A percentile compares a stretch with the other conserved stretches of the same genome.
These are phyloP conservation scores for Macrosteles quadrilineatus DNA, from an alignment of 1,140 invertebrate species.

Conservation along the genomic window DNA sequence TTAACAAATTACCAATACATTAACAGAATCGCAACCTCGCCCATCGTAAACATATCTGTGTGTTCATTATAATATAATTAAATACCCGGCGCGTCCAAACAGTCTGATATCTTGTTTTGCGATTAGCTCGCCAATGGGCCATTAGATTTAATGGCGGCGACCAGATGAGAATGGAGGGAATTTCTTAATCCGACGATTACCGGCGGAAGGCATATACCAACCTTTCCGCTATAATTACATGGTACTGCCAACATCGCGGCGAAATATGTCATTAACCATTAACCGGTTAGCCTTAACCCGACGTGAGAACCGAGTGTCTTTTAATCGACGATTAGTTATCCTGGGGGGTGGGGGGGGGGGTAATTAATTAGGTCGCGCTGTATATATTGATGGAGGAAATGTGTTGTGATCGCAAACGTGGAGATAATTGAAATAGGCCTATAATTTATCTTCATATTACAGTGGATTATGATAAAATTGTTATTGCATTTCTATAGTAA, in stretches of 20 bases:
- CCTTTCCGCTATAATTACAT: neutral
- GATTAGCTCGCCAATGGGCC: conserved; percentile 19
- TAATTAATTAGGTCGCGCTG: too few relatives aligned
- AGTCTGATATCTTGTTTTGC: conserved; percentile 21
- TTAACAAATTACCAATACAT: too few relatives aligned
- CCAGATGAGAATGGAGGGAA: neutral
- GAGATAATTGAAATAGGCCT: too few relatives aligned
- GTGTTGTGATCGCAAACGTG: too few relatives aligned
- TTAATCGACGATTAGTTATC: neutral
- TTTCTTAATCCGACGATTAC: conserved; percentile 23
- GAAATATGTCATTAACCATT: conserved; percentile 21
- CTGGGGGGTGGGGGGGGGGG: neutral
- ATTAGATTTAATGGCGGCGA: conserved; percentile 17
- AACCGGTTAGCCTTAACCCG: conserved; percentile 21
- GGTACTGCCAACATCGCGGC: conserved; percentile 12
- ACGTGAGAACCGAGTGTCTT: conserved; percentile 15
- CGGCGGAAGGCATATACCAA: conserved; percentile 1
- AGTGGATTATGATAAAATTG: too few relatives aligned
- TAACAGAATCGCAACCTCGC: too few relatives aligned
- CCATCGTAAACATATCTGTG: too few relatives aligned
- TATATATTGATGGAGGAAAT: too few relatives aligned
- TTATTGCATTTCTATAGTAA: too few relatives aligned
- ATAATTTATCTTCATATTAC: too few relatives aligned
- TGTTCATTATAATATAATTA: too few relatives aligned
- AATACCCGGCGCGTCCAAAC: too few relatives aligned